A percentile compares a stretch with the other conserved stretches of the same genome.
These are phyloP conservation scores for Eudemis profundana DNA, from an alignment of 2,888 invertebrate genomes.

Conservation along the genomic window DNA sequence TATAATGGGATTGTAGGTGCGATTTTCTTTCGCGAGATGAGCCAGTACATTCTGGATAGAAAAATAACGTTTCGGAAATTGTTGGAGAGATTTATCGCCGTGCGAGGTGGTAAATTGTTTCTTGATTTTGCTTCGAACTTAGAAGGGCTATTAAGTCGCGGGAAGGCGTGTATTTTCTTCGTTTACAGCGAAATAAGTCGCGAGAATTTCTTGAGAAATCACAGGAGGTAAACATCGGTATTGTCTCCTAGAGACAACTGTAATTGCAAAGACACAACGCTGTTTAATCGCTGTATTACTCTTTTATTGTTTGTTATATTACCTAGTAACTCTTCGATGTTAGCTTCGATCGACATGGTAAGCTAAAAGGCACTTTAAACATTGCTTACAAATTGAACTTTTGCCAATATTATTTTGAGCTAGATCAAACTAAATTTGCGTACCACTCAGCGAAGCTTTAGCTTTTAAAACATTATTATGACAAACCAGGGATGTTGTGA, in stretches of 20 bases:
- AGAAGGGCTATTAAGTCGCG: slow-evolving; percentile 54
- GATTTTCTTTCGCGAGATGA: slow-evolving; percentile 78
- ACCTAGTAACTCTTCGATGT: too few species aligned
- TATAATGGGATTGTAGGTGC: slow-evolving; percentile 82
- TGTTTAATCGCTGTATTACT: background rate
- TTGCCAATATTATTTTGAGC: background rate
- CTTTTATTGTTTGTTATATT: too few species aligned
- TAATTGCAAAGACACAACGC: background rate
- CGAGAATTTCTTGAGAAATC: slow-evolving; percentile 14
- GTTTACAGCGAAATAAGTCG: slow-evolving; percentile 21
- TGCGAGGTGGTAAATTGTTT: slow-evolving; percentile 71
- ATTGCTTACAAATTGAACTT: background rate
- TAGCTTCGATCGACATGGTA: too few species aligned
- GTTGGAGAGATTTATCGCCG: slow-evolving; percentile 74
- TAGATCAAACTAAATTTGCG: background rate
- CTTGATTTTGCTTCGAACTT: slow-evolving; percentile 63
- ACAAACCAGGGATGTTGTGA: background rate
- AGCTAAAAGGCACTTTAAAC: background rate
- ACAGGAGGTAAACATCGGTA: background rate
- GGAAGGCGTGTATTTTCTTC: slow-evolving; percentile 43
- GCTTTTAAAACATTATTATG: background rate
- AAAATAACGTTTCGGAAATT: slow-evolving; percentile 80
- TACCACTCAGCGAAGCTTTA: background rate
- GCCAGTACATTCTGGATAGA: slow-evolving; percentile 75
- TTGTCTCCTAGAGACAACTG: background rate